Conservation (phyloP, 2,113 vertebrate species). For the Sinocyclocheilus maitianheensis region DNA sequence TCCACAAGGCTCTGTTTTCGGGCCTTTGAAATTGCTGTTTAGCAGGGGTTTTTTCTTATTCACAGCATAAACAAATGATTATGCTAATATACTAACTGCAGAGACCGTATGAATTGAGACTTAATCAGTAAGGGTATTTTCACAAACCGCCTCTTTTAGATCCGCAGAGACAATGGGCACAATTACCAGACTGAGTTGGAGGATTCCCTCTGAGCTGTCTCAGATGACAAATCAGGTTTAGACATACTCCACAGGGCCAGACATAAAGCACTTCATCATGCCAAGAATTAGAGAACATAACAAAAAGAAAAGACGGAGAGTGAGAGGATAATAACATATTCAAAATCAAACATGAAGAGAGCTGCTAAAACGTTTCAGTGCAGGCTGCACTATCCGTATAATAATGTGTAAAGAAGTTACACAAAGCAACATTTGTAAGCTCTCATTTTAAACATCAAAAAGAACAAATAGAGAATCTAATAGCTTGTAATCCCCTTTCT, state of each 20-base stretch:
- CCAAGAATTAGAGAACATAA: constrained; percentile 30
- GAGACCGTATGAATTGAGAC: neutral
- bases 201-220: constrained; percentile 17
- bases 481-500: neutral
- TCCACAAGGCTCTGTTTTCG: neutral
- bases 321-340: neutral
- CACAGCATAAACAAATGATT: constrained; percentile 21
- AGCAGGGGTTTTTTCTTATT: neutral
- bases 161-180: constrained; percentile 42
- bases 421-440: neutral
- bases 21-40: neutral
- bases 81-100: constrained; percentile 29
- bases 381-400: neutral
- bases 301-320: neutral
- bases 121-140: constrained; percentile 14
- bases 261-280: constrained; percentile 17
- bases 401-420: neutral
- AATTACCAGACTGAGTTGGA: constrained; percentile 31
- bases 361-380: neutral
- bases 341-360: neutral
- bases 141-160: constrained; percentile 5
- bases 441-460: constrained; percentile 12
- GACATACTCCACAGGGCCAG: neutral
- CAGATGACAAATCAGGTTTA: constrained; percentile 27
- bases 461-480: constrained; percentile 11